Evolutionary conservation across 2,888 invertebrate genomes (phyloP), one percentile per base, ranked within the genome.

Genomic region (Ypsolopha sequella): DNA sequence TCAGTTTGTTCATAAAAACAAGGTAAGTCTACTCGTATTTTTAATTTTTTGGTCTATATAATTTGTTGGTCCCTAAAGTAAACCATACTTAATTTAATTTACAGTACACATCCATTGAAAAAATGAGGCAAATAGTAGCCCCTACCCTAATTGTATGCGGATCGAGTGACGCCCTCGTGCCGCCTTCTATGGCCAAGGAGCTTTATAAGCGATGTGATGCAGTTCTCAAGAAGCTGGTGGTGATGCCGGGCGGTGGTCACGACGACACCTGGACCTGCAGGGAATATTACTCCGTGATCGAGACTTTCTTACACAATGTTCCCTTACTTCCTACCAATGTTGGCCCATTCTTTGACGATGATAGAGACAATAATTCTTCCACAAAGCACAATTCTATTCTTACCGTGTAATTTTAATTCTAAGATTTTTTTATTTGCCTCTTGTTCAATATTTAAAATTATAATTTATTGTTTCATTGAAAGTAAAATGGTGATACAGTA

Each of bases 261-360:
- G 97, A 98, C 67, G 97, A 98, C 74, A 98, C 97, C 0, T 98
- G 97, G 97, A 93, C 93, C 54, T 91, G 94, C 62, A 90, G 92
- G 55, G 95, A 94, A 56, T 98, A 96, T 63, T 93, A 91, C 64
- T 73, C 88, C 33, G 79, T 84, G 1, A 68, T 90, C 54, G 87
- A 88, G 61, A 78, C 87, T 55, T 90, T 90, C 61, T 66, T 90
- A 51, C 43, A 62, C 7, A 78, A 73, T 54, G 70, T 76, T 0
- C 81, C 84, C 6, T 61, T 76, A 0, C 56, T 79, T 41, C 72
- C 80, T 2, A 60, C 65, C 9, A 73, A 75, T 51, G 63, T 69
- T 10, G 68, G 68, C 0, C 70, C 75, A 0, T 79, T 63, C 56
- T 76, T 68, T 48, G 76, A 80, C 53, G 66, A 70, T 24, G 60